Base-by-base conservation (phyloP, 2,797 vertebrate genomes). In the Prionace glauca region DNA sequence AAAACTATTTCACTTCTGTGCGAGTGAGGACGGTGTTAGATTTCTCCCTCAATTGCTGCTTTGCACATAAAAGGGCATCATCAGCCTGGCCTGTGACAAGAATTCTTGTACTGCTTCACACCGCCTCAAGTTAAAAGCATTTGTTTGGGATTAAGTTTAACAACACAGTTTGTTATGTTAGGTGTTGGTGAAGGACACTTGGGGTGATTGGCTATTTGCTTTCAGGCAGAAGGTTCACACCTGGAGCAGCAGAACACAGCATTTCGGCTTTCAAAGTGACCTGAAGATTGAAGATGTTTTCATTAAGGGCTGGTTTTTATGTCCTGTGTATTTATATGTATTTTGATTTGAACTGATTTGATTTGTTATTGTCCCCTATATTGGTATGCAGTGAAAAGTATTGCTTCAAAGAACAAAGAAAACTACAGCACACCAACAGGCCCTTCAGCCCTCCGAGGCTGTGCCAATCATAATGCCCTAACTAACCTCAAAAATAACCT, bases 11-110 rank as follows among this genome's bases (percentile, higher is more conserved):
- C 96, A 96, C 96, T 95, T 96, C 18, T 8, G 50, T 96, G 95
- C 95, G 96, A 96, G 96, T 32, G 32, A 95, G 95, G 95, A 1
- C n/a, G 94, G 96, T 96, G 96, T 97, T 97, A 96, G 96, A 96
- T 97, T 97, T 97, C 96, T 96, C 96, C 96, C 95, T 95, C 29
- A 95, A 95, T 96, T 96, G 96, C 96, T 96, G 77, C 96, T 97
- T 97, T 97, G 96, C 97, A 97, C 95, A 96, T 95, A 96, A 96
- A 95, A 69, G 32, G 36, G 65, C 72, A 41, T 26, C 77, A 65
- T 79, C 95, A 65, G 26, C 81, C 36, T 41, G 62, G 22, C 41
- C 79, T n/a, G 60, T 86, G 95, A 79, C 77, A 81, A 14, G 95
- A 79, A 65, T 86, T 95, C 77, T 87, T 77, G 96, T 95, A 87